Conservation (phyloP, 2,888 invertebrate species). For the Eilema sororculum region DNA sequence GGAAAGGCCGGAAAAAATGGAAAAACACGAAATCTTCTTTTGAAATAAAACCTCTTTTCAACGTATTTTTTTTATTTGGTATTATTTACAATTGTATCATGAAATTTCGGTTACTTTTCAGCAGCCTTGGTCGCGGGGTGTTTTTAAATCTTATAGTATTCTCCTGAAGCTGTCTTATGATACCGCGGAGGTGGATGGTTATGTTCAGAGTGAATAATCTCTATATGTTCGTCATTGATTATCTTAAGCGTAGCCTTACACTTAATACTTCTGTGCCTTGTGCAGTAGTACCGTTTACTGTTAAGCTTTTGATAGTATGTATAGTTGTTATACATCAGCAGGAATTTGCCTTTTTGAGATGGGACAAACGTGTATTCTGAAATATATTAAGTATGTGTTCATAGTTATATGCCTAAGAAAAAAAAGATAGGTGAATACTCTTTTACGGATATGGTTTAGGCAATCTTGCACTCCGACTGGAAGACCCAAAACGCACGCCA, state of each 20-base stretch:
- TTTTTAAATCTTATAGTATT: neutral
- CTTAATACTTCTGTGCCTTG: neutral
- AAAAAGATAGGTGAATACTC: no score
- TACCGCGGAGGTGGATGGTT: constrained; percentile 14
- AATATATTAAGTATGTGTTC: no score
- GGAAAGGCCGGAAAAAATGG: no score
- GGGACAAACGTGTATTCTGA: constrained; percentile 16
- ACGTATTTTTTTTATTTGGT: no score
- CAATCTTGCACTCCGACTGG: no score
- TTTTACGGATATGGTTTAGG: no score
- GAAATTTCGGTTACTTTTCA: no score
- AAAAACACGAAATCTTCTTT: no score
- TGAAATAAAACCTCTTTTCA: no score
- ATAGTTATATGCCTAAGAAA: neutral
- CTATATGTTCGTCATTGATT: constrained; percentile 5
- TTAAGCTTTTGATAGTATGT: constrained; percentile 28
- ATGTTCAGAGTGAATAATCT: neutral
- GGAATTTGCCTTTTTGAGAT: constrained; percentile 22
- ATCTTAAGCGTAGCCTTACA: constrained; percentile 17
- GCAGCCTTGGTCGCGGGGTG: no score
- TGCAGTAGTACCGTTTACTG: constrained; percentile 14
- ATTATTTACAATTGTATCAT: no score
- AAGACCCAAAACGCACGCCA: no score
- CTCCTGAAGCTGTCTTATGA: neutral
- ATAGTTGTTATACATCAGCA: constrained; percentile 32